Percentiles rank a stretch among this genome's conserved stretches.
Evolutionary conservation across 2,113 vertebrate genomes (phyloP).

Genomic region (Laticauda laticaudata): DNA sequence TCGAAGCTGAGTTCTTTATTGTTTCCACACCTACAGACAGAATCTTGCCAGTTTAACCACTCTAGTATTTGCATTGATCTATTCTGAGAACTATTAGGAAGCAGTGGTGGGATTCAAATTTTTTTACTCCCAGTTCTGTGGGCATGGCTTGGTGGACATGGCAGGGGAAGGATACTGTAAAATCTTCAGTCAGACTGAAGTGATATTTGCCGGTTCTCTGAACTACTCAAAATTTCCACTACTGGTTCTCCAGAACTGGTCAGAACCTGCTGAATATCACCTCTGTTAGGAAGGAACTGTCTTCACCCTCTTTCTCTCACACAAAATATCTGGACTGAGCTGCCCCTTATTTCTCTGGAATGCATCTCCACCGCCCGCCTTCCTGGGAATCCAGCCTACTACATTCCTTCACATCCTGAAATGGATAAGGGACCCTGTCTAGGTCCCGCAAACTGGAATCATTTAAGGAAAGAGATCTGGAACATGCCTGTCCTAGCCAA

Average conservation of each 20-base stretch:
- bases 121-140: too few relatives aligned
- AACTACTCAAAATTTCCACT: too few relatives aligned
- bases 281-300: not conserved
- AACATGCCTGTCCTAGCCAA: not conserved
- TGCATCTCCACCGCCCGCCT: accelerated
- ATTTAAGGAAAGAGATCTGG: not conserved
- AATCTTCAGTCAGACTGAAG: too few relatives aligned
- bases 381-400: not conserved
- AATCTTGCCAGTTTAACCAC: not conserved
- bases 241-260: too few relatives aligned
- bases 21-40: not conserved
- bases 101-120: too few relatives aligned
- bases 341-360: not conserved
- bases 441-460: not conserved
- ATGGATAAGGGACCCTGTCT: not conserved
- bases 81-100: not conserved
- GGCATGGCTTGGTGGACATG: too few relatives aligned
- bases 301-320: not conserved
- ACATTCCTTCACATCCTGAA: not conserved
- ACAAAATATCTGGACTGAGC: not conserved
- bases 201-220: too few relatives aligned
- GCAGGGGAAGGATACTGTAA: too few relatives aligned
- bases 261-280: too few relatives aligned
- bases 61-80: not conserved
- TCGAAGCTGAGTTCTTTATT: not conserved